Percentiles rank a stretch among this genome's conserved stretches.
Evolutionary conservation across 2,888 invertebrate species (phyloP).

Genomic region (Euproctis similis): DNA sequence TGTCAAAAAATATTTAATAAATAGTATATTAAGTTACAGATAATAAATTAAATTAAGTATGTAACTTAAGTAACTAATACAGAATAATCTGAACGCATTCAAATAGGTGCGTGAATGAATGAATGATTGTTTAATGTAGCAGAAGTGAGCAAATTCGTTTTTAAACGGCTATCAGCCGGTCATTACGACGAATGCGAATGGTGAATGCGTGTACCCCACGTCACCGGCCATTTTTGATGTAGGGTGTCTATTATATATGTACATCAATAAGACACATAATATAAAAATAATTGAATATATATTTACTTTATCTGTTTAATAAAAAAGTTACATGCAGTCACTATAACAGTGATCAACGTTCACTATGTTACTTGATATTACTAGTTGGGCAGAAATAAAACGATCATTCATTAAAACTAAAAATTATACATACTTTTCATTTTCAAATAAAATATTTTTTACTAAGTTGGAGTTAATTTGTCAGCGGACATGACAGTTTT

Average conservation of each 20-base stretch:
- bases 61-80: conserved; percentile 23
- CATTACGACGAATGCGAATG: conserved; percentile 66
- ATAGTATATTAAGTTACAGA: conserved; percentile 1
- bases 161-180: conserved; percentile 76
- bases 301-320: too few species aligned
- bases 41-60: too few species aligned
- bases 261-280: conserved; percentile 1
- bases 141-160: conserved; percentile 78
- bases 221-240: conserved; percentile 33
- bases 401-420: too few species aligned
- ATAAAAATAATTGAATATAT: too few species aligned
- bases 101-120: conserved; percentile 24
- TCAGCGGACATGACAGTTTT: too few species aligned
- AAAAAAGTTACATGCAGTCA: too few species aligned
- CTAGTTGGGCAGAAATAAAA: too few species aligned
- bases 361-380: too few species aligned
- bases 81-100: conserved; percentile 30
- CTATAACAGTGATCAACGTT: too few species aligned
- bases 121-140: conserved; percentile 71
- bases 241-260: conserved; percentile 33
- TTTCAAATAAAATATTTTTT: too few species aligned
- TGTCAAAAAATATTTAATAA: neutral
- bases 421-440: too few species aligned
- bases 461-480: too few species aligned
- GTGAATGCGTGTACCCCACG: conserved; percentile 40